phyloP scores from a whole-genome alignment of 2,113 vertebrate species.

The Platycercus adscitus region DNA sequence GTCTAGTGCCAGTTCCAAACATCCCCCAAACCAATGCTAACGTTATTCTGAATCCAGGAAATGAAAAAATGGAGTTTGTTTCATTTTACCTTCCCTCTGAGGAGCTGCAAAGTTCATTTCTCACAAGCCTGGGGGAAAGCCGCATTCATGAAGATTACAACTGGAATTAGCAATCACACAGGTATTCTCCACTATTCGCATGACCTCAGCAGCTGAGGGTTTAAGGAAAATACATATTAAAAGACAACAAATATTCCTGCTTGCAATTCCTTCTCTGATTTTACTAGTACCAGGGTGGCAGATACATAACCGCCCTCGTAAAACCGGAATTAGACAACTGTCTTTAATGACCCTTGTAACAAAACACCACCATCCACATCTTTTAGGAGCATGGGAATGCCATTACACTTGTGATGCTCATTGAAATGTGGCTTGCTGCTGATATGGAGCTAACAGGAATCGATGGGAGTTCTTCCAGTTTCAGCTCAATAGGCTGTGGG shows the following conservation, averaged over 20 bases:
- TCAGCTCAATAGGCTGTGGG: not conserved
- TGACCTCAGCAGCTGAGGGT: not conserved
- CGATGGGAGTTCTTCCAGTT: not conserved
- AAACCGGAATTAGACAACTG: not conserved
- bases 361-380: not conserved
- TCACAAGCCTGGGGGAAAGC: not conserved
- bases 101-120: not conserved
- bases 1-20: not conserved
- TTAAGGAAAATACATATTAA: not conserved
- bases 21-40: not conserved
- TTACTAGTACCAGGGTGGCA: not conserved
- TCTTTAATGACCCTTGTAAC: not conserved
- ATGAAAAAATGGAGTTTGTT: not conserved
- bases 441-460: not conserved
- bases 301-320: accelerated
- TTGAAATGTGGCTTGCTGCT: not conserved
- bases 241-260: not conserved
- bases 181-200: not conserved
- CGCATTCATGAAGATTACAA: not conserved
- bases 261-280: not conserved
- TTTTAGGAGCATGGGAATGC: not conserved
- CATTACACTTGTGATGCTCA: not conserved
- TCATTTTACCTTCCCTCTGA: not conserved
- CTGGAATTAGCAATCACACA: not conserved
- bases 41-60: not conserved